Evolutionary conservation across 2,888 invertebrate species (phyloP).

Genomic region (Netelia melanura): DNA sequence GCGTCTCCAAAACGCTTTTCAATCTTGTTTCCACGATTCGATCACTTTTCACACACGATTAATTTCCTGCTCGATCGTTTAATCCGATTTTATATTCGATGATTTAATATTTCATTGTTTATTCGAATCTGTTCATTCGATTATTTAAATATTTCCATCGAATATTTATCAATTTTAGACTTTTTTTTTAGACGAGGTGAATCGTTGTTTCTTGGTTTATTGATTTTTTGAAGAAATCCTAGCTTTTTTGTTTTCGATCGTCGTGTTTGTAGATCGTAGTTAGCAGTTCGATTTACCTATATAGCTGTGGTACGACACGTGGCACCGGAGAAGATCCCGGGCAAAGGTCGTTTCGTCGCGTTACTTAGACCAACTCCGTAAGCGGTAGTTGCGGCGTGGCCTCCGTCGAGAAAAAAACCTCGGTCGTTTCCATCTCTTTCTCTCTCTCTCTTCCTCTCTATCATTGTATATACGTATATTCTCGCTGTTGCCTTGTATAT

Average conservation of each 20-base stretch:
- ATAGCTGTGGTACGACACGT: constrained; percentile 26
- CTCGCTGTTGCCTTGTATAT: constrained; percentile 24
- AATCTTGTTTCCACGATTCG: no score
- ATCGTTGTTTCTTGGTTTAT: no score
- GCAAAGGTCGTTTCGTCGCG: constrained; percentile 56
- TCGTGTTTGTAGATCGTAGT: background rate
- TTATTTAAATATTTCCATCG: no score
- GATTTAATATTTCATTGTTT: no score
- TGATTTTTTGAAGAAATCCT: no score
- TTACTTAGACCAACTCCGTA: constrained; percentile 22
- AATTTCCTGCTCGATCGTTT: no score
- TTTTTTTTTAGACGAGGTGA: no score
- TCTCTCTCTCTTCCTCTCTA: constrained; percentile 28
- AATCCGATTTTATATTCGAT: no score
- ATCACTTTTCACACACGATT: no score
- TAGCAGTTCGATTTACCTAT: background rate
- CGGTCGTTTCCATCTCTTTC: constrained; percentile 14
- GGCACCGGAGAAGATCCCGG: constrained; percentile 38
- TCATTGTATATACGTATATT: background rate
- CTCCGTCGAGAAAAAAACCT: constrained; percentile 48
- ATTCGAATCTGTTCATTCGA: no score
- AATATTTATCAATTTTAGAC: no score
- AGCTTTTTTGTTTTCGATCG: background rate
- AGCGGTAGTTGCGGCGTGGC: constrained; percentile 23
- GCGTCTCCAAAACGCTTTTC: no score